Evolutionary conservation across 30 jellyfish, hydroid and myxozoan species (phyloP).

Genomic region (Catostylus mosaicus): DNA sequence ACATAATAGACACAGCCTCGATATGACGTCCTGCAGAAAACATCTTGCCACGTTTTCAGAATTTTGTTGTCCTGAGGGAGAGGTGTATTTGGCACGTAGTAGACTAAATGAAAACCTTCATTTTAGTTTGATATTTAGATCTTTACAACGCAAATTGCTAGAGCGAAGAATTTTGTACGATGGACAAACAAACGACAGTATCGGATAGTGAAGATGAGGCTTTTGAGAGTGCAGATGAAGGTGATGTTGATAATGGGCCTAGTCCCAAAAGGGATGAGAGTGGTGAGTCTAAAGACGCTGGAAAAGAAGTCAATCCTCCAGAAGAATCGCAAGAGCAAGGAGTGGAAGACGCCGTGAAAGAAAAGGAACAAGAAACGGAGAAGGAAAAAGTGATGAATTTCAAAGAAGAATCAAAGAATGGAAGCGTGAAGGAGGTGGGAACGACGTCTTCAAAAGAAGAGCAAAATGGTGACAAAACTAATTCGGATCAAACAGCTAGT

Average conservation of each 20-base stretch:
- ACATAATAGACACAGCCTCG: background rate
- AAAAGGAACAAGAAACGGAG: background rate
- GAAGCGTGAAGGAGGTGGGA: background rate
- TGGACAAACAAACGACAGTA: constrained; percentile 29
- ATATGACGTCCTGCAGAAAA: background rate
- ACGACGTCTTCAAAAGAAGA: background rate
- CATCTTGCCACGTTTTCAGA: constrained; percentile 35
- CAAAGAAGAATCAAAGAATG: background rate
- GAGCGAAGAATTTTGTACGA: background rate
- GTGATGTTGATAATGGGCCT: constrained; percentile 67
- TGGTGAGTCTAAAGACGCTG: background rate
- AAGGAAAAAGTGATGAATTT: background rate
- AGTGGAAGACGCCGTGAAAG: background rate
- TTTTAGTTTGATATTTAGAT: background rate
- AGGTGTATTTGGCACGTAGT: too few species aligned
- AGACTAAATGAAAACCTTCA: background rate
- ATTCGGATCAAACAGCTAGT: background rate
- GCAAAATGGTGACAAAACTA: background rate
- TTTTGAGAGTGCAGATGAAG: constrained; percentile 95
- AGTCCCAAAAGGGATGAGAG: constrained; percentile 4
- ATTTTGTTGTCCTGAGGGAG: background rate
- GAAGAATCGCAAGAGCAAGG: background rate
- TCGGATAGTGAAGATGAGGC: constrained; percentile 90
- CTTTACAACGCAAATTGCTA: background rate
- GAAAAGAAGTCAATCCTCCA: background rate